Evolutionary conservation across 2,113 vertebrate species (phyloP), one percentile per base, ranked within the genome.

Genomic region (Hymenochirus boettgeri): DNA sequence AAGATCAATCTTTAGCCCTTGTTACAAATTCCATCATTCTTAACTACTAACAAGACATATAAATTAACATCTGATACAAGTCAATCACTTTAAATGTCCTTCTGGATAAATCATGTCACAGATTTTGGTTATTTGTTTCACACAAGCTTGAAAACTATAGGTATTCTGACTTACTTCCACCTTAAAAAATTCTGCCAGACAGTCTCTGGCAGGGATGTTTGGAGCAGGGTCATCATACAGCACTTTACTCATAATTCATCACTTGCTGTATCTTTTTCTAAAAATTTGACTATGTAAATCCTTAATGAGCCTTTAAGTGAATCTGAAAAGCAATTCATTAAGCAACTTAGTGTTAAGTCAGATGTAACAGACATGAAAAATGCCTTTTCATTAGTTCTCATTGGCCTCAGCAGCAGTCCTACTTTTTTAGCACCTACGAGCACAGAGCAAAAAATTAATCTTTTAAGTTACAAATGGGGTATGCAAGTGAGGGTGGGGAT

Each of bases 291-390:
- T 70, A 74, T 74, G 77, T 82, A 78, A 81, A 76, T 79, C 75
- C 76, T 77, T 79, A 79, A 80, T 82, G 71, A 75, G 65, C 61
- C 76, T 71, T 64, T 75, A 77, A 77, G 76, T 76, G 69, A 82
- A 80, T 70, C 69, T 57, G 74, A 77, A 77, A 77, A 72, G 72
- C 73, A 79, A 78, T 79, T 80, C 70, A 79, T 79, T 80, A 80
- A 73, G 61, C 59, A 73, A 54, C 61, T 73, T 74, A 75, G 73
- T 77, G 74, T 76, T 75, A 69, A 76, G 73, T 78, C 74, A 74
- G 73, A 78, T 76, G 73, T 70, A 78, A 71, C 51, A 15, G 73
- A 80, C 80, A 78, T 79, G 80, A 80, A 76, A 80, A 79, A 79
- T 78, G 72, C 31, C 63, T 82, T 80, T 77, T 78, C 75, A 80